Evolutionary conservation across 2,888 invertebrate species (phyloP).

Genomic region (Cryptophagus acutangulus): DNA sequence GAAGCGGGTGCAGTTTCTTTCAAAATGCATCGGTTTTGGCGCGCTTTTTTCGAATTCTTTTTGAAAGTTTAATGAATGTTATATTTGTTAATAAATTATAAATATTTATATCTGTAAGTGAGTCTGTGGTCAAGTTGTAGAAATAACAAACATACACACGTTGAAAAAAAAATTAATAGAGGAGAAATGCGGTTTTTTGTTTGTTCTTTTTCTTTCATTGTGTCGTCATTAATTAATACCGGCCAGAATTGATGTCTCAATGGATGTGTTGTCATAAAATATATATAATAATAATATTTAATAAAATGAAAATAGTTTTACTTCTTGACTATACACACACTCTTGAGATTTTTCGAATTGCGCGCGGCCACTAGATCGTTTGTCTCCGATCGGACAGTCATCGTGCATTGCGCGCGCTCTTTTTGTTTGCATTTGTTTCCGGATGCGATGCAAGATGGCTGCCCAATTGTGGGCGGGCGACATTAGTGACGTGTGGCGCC

Average conservation of each 20-base stretch:
- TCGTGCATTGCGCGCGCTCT: constrained; percentile 23
- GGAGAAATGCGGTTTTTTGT: too few relatives aligned
- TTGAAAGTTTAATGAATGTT: constrained; percentile 44
- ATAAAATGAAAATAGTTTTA: too few relatives aligned
- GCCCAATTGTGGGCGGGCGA: too few relatives aligned
- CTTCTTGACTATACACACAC: constrained; percentile 31
- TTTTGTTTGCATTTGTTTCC: constrained; percentile 23
- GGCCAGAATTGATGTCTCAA: constrained; percentile 28
- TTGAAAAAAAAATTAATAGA: constrained; percentile 16
- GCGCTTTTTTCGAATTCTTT: too few relatives aligned
- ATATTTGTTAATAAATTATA: constrained; percentile 48
- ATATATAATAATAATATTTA: too few relatives aligned
- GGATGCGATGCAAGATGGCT: too few relatives aligned
- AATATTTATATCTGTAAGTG: constrained; percentile 44
- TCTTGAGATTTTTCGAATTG: constrained; percentile 30
- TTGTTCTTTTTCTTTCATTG: constrained; percentile 18
- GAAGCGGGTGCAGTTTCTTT: too few relatives aligned
- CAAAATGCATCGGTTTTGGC: too few relatives aligned
- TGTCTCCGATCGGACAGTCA: constrained; percentile 12
- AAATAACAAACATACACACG: constrained; percentile 18
- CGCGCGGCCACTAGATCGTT: constrained; percentile 5
- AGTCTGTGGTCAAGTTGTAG: constrained; percentile 35
- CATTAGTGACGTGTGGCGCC: too few relatives aligned
- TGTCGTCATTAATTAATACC: constrained; percentile 4
- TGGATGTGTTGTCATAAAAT: constrained; percentile 25